Evolutionary conservation across 2,113 vertebrate genomes (phyloP).

Genomic region (Apaloderma vittatum): DNA sequence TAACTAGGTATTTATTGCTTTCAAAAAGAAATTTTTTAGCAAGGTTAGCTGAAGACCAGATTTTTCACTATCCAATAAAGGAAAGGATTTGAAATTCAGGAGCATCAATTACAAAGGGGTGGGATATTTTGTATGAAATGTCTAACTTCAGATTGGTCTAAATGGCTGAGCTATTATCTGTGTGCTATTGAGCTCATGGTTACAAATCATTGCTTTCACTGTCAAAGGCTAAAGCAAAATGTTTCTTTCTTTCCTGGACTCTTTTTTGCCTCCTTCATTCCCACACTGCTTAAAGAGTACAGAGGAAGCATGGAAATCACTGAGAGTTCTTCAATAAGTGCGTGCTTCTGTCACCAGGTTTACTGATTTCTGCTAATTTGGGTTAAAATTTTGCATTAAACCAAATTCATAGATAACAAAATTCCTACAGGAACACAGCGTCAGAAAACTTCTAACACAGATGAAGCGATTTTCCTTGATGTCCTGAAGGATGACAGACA

Average conservation of each 20-base stretch:
- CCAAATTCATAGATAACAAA: background rate
- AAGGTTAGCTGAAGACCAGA: constrained; percentile 49
- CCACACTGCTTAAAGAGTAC: background rate
- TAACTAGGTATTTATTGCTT: constrained; percentile 74
- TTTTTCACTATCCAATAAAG: constrained; percentile 19
- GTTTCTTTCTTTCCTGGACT: background rate
- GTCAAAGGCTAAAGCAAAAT: background rate
- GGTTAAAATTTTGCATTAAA: background rate
- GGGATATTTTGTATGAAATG: background rate
- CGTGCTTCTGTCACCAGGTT: background rate
- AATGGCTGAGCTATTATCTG: background rate
- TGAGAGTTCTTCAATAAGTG: background rate
- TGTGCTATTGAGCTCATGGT: background rate
- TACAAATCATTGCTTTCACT: background rate
- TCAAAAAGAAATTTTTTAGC: constrained; percentile 49
- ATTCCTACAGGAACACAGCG: background rate
- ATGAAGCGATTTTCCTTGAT: background rate
- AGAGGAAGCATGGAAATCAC: background rate
- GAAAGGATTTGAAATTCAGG: background rate
- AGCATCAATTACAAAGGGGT: background rate
- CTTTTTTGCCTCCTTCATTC: background rate
- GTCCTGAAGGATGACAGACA: rapidly evolving
- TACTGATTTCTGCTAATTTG: background rate
- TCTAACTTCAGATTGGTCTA: constrained; percentile 4
- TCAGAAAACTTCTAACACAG: background rate